Evolutionary conservation across 1,140 invertebrate genomes (phyloP).

Genomic region (Venustaconcha ellipsiformis): DNA sequence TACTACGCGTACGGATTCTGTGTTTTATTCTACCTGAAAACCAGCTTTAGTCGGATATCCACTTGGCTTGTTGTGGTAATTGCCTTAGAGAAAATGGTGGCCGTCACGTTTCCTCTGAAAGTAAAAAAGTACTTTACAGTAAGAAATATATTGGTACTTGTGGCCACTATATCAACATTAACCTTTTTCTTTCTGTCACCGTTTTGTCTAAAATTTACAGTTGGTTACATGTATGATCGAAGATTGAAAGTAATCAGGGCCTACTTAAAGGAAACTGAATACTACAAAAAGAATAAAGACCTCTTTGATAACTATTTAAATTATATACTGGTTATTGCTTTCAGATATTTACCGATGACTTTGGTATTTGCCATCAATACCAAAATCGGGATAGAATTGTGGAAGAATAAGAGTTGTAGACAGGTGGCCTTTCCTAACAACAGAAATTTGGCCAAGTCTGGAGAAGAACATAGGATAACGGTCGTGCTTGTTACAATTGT

Average conservation of each 20-base stretch:
- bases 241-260: not conserved
- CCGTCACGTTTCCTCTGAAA: constrained; percentile 29
- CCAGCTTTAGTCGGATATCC: constrained; percentile 14
- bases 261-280: constrained; percentile 2
- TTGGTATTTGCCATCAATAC: constrained; percentile 21
- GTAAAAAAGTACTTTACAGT: not conserved
- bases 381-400: constrained; percentile 8
- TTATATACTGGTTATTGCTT: constrained; percentile 13
- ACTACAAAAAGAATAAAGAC: constrained; percentile 8
- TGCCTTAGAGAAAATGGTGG: constrained; percentile 22
- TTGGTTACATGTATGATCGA: not conserved
- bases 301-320: constrained; percentile 14
- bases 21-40: constrained; percentile 19
- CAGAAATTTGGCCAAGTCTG: not conserved
- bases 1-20: constrained; percentile 3
- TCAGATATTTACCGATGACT: constrained; percentile 23
- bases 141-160: not conserved
- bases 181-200: not conserved
- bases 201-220: not conserved
- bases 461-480: constrained; percentile 21
- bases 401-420: constrained; percentile 18
- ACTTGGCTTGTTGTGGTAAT: constrained; percentile 26
- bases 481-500: constrained; percentile 21
- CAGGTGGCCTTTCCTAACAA: constrained; percentile 6
- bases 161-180: not conserved